Conservation (phyloP, 2,113 vertebrate species). For the Symphodus melops region DNA sequence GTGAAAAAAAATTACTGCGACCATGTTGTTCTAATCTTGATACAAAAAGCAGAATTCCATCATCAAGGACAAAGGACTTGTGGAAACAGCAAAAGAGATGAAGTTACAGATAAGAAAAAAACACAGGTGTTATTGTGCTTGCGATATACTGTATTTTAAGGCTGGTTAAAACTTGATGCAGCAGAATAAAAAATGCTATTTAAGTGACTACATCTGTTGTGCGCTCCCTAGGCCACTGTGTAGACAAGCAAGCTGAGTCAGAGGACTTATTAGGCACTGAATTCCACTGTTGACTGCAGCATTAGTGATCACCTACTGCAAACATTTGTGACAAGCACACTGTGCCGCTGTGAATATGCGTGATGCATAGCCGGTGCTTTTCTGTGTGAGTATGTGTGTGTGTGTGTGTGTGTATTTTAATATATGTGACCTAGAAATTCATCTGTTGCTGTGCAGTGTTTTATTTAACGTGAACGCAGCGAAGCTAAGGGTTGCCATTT, state of each 20-base stretch:
- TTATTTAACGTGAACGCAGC: constrained; percentile 28
- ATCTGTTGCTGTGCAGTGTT: constrained; percentile 41
- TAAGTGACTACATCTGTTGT: constrained; percentile 47
- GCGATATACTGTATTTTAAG: constrained; percentile 16
- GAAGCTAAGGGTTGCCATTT: constrained; percentile 23
- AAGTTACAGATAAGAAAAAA: background rate
- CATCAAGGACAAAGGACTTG: background rate
- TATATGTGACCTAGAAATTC: constrained; percentile 49
- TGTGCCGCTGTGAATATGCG: background rate
- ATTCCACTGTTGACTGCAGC: constrained; percentile 22
- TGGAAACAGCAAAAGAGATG: background rate
- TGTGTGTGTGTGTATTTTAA: constrained; percentile 2
- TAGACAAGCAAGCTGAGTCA: constrained; percentile 38
- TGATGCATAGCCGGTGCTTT: background rate
- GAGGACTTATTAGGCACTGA: constrained; percentile 37
- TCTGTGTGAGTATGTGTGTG: background rate
- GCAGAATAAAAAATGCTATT: constrained; percentile 27
- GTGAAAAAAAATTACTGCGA: background rate
- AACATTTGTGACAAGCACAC: constrained; percentile 44
- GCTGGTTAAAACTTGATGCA: constrained; percentile 8
- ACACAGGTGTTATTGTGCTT: constrained; percentile 11
- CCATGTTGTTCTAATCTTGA: background rate
- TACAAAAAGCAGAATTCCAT: background rate
- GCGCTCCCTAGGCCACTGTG: constrained; percentile 30
- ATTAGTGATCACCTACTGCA: constrained; percentile 37